Evolutionary conservation across 2,888 invertebrate genomes (phyloP).

Genomic region (Drosophila multiciliata): DNA sequence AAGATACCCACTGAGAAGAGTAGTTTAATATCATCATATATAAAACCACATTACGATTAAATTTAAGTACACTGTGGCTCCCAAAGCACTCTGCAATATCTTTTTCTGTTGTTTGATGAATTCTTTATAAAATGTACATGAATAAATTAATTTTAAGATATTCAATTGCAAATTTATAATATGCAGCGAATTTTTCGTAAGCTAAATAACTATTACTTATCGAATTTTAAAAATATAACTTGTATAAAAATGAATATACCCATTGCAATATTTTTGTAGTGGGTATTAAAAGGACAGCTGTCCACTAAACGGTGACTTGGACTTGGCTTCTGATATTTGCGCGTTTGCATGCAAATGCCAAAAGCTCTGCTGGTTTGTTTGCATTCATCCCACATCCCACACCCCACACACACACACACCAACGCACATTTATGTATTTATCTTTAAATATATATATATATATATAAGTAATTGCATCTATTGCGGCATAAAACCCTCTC

Average conservation of each 20-base stretch:
- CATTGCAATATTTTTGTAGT: background rate
- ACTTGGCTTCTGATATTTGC: constrained; percentile 59
- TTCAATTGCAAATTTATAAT: background rate
- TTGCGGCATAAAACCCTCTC: constrained; percentile 71
- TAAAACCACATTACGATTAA: background rate
- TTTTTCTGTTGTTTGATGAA: too few species aligned
- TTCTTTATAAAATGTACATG: too few species aligned
- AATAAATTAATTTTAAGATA: too few species aligned
- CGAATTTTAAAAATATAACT: too few species aligned
- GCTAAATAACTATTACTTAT: background rate
- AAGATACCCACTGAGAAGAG: background rate
- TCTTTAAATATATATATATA: constrained; percentile 15
- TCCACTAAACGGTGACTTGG: constrained; percentile 29
- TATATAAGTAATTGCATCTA: constrained; percentile 51
- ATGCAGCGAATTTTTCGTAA: background rate
- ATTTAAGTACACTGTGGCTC: background rate
- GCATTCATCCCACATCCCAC: constrained; percentile 11
- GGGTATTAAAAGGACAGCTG: constrained; percentile 49
- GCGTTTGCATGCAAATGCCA: constrained; percentile 61
- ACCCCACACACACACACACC: constrained; percentile 2
- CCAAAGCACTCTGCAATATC: background rate
- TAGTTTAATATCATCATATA: background rate
- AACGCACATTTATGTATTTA: constrained; percentile 5
- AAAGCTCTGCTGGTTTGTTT: constrained; percentile 51
- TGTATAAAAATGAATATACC: background rate